These are phyloP conservation scores for Bufotes viridis DNA, from an alignment of 2,797 vertebrate species.

Conservation along the genomic window DNA sequence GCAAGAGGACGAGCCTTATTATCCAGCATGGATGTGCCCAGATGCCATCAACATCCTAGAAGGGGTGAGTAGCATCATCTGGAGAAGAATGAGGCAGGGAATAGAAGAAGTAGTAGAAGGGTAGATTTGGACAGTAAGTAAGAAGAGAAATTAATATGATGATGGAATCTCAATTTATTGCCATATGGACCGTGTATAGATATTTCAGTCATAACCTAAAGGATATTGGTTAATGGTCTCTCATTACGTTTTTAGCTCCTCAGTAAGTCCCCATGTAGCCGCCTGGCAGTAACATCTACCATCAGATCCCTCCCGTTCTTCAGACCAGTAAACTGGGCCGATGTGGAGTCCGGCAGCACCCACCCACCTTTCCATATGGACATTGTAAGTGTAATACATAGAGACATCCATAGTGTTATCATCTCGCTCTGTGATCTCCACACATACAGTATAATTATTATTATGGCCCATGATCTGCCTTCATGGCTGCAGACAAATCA, in stretches of 20 bases:
- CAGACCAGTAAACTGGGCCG: not conserved
- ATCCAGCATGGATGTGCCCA: not conserved
- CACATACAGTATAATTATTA: not conserved
- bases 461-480: not conserved
- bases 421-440: not conserved
- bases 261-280: not conserved
- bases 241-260: not conserved
- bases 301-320: not conserved
- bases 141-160: not conserved
- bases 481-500: not conserved
- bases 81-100: too few relatives aligned
- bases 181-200: not conserved
- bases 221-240: slow-evolving; percentile 45
- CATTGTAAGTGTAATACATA: not conserved
- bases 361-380: not conserved
- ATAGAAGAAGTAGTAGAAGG: too few relatives aligned
- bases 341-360: not conserved
- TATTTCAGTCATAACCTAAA: not conserved
- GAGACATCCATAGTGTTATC: not conserved
- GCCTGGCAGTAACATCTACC: not conserved
- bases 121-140: not conserved
- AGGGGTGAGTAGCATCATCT: too few relatives aligned
- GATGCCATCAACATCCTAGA: not conserved
- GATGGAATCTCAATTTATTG: not conserved
- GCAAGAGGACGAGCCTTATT: not conserved